phyloP scores from a whole-genome alignment of 2,888 invertebrate genomes.

The Lobophora halterata region DNA sequence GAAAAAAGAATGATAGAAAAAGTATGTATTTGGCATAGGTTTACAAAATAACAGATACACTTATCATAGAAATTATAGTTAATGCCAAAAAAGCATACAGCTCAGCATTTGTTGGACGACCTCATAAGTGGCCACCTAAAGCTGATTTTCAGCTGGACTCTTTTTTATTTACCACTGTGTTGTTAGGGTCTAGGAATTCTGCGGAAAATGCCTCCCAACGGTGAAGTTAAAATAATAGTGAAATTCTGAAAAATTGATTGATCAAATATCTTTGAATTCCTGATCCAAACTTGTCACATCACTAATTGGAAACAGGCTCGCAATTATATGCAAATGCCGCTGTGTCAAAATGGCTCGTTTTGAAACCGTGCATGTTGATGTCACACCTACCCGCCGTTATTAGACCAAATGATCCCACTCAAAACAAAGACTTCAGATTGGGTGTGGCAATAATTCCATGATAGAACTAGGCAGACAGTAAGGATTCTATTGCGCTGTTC shows the following conservation, averaged over 20 bases:
- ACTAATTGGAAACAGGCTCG: conserved; percentile 63
- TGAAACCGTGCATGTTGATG: conserved; percentile 60
- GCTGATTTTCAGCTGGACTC: no score
- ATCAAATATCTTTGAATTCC: no score
- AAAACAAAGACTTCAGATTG: conserved; percentile 16
- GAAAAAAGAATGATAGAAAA: no score
- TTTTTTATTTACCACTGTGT: no score
- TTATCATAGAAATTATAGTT: no score
- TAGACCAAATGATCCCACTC: conserved; percentile 32
- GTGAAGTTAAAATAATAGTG: neutral
- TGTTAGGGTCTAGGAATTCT: no score
- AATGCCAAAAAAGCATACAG: no score
- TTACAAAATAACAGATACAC: no score
- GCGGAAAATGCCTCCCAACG: no score
- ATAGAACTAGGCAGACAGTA: neutral
- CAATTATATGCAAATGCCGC: conserved; percentile 75
- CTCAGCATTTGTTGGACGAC: no score
- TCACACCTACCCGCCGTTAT: conserved; percentile 56
- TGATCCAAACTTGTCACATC: conserved; percentile 19
- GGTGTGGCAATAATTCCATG: conserved; percentile 24
- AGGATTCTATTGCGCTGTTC: conserved; percentile 2
- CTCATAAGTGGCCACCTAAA: no score
- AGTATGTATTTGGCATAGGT: no score
- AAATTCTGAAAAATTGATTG: neutral
- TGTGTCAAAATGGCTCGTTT: conserved; percentile 61